phyloP scores from a whole-genome alignment of 2,797 vertebrate genomes.

The Phaenicophaeus curvirostris region DNA sequence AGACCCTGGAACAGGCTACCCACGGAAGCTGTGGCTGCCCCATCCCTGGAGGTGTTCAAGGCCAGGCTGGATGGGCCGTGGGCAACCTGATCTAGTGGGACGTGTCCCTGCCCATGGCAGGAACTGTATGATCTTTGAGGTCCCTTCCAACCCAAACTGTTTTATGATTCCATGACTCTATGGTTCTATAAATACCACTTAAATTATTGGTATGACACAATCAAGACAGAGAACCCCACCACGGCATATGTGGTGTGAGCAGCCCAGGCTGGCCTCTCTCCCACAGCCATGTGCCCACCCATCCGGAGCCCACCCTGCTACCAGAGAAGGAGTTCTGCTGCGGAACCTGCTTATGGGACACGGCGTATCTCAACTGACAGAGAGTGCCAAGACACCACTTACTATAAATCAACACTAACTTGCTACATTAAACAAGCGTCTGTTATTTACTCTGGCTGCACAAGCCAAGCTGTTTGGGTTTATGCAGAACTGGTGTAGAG shows the following conservation, averaged over 20 bases:
- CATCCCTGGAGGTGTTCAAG: too few relatives aligned
- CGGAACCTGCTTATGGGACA: fast-evolving
- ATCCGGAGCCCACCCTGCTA: background rate
- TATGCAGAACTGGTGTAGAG: background rate
- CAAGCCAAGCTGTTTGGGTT: background rate
- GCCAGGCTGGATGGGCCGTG: too few relatives aligned
- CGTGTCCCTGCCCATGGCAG: too few relatives aligned
- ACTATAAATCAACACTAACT: slow-evolving; percentile 25
- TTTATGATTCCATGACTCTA: too few relatives aligned
- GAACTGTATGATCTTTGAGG: too few relatives aligned
- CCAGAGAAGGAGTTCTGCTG: background rate
- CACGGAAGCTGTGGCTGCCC: too few relatives aligned
- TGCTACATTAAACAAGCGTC: slow-evolving; percentile 9
- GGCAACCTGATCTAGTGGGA: too few relatives aligned
- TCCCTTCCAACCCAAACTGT: too few relatives aligned
- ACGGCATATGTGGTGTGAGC: fast-evolving
- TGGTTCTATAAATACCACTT: background rate
- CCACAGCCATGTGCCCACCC: too few relatives aligned
- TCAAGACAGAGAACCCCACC: background rate
- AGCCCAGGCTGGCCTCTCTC: background rate
- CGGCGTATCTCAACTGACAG: background rate
- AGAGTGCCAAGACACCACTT: background rate
- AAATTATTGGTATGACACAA: background rate
- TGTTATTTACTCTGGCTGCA: slow-evolving; percentile 28
- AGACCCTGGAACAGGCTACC: too few relatives aligned